Conservation (phyloP, 2,113 vertebrate genomes). For the Heloderma charlesbogerti region DNA sequence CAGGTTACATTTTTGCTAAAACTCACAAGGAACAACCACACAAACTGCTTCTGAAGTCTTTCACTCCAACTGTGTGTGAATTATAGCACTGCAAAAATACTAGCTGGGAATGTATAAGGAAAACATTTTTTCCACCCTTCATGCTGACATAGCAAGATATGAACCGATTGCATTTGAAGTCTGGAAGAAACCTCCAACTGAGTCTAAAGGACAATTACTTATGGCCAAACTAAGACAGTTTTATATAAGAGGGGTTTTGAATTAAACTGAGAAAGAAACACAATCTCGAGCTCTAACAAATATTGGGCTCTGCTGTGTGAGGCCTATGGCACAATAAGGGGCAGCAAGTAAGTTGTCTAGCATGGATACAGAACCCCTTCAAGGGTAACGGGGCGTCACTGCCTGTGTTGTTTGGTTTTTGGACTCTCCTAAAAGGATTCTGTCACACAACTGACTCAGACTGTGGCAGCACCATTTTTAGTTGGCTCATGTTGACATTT, state of each 20-base stretch:
- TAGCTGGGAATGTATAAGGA: neutral
- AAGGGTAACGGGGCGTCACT: neutral
- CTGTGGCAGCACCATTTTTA: neutral
- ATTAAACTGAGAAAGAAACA: rapidly evolving
- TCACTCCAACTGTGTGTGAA: neutral
- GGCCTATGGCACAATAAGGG: neutral
- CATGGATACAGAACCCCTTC: neutral
- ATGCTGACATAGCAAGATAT: slow-evolving; percentile 45
- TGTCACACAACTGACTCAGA: neutral
- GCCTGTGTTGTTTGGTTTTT: neutral
- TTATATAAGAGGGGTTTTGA: neutral
- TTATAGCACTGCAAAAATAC: slow-evolving; percentile 38
- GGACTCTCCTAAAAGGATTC: neutral
- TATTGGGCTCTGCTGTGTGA: rapidly evolving
- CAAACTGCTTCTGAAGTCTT: neutral
- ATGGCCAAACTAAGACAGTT: neutral
- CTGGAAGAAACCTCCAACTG: slow-evolving; percentile 48
- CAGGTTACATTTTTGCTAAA: slow-evolving; percentile 35
- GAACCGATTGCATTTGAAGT: slow-evolving; percentile 52
- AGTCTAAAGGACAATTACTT: slow-evolving; percentile 14
- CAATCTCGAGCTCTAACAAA: no score
- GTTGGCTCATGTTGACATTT: no score
- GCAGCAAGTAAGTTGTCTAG: rapidly evolving
- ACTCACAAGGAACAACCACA: neutral
- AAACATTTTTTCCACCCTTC: slow-evolving; percentile 1